Percentiles rank a stretch among this genome's conserved stretches.
Conservation (phyloP, 1,140 invertebrate species). For the Myzus persicae region DNA sequence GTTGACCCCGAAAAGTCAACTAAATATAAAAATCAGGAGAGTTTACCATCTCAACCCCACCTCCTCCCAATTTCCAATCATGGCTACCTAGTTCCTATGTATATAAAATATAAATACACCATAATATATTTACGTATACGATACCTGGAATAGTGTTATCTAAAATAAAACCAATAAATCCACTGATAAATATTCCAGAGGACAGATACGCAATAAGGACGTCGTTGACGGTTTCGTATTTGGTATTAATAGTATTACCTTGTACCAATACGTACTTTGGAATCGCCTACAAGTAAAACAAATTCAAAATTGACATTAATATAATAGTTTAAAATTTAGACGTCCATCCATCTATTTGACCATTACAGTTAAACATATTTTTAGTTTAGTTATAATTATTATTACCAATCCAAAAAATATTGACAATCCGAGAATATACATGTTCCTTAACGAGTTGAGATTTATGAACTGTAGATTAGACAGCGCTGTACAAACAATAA, state of each 20-base stretch:
- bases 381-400: background rate
- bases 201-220: background rate
- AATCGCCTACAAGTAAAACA: background rate
- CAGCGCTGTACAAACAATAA: conserved; percentile 20
- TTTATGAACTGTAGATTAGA: conserved; percentile 55
- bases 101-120: too few relatives aligned
- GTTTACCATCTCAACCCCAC: too few relatives aligned
- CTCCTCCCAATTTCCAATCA: too few relatives aligned
- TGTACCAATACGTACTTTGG: conserved; percentile 14
- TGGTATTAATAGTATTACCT: background rate
- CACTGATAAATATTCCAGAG: conserved; percentile 29
- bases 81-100: too few relatives aligned
- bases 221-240: background rate
- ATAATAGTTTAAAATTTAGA: background rate
- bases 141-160: conserved; percentile 54
- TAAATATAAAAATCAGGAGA: too few relatives aligned
- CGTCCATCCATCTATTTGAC: background rate
- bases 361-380: background rate
- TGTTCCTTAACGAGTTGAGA: conserved; percentile 47
- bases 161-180: conserved; percentile 39
- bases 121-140: too few relatives aligned
- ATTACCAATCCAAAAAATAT: conserved; percentile 52
- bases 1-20: too few relatives aligned
- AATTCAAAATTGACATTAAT: background rate
- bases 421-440: conserved; percentile 52